A percentile compares a stretch with the other conserved stretches of the same genome.
These are phyloP conservation scores for Entosphenus tridentatus DNA, from an alignment of 2,113 vertebrate genomes.

Conservation along the genomic window DNA sequence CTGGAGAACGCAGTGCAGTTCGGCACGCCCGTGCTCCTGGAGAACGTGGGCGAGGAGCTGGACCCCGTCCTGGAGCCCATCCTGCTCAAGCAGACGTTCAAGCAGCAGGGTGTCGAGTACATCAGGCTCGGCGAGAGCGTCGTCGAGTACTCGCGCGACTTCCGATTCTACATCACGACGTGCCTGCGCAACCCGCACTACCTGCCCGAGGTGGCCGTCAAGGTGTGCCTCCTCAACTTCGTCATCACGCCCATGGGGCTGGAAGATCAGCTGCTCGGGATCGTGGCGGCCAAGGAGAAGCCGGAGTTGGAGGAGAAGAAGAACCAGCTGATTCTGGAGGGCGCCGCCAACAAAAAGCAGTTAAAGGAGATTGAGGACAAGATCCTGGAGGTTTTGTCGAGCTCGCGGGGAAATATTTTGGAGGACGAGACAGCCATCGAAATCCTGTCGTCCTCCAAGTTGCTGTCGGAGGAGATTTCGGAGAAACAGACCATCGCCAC, in stretches of 20 bases:
- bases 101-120: conserved; percentile 59
- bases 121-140: conserved; percentile 67
- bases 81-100: conserved; percentile 62
- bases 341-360: conserved; percentile 54
- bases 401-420: conserved; percentile 59
- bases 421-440: conserved; percentile 64
- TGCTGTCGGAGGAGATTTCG: conserved; percentile 53
- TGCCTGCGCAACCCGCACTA: conserved; percentile 72
- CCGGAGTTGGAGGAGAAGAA: conserved; percentile 72
- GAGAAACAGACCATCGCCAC: conserved; percentile 59
- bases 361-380: conserved; percentile 71
- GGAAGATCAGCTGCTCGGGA: conserved; percentile 67
- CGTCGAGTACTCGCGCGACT: conserved; percentile 52
- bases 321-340: conserved; percentile 56
- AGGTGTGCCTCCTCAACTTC: conserved; percentile 77
- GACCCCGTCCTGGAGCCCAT: conserved; percentile 62
- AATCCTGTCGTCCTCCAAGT: conserved; percentile 57
- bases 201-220: conserved; percentile 61
- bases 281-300: conserved; percentile 64
- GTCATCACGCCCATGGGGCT: conserved; percentile 78
- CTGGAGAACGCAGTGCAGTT: conserved; percentile 59
- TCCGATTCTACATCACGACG: conserved; percentile 67
- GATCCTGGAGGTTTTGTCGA: conserved; percentile 53
- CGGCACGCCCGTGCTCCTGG: conserved; percentile 53
- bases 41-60: conserved; percentile 59